phyloP scores from a whole-genome alignment of 2,888 invertebrate species.

The Sminthurides aquaticus region DNA sequence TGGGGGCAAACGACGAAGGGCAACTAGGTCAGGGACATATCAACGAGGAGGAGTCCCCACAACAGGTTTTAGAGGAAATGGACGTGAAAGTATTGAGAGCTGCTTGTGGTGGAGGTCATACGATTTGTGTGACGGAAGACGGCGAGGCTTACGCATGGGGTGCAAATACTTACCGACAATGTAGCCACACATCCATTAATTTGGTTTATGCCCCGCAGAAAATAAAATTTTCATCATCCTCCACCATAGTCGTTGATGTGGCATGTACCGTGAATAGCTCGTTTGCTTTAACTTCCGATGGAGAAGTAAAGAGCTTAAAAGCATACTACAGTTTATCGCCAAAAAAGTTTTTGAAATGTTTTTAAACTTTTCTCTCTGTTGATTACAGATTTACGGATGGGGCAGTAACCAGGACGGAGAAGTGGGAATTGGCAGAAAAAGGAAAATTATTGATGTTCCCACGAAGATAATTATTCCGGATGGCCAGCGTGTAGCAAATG shows the following conservation, averaged over 20 bases:
- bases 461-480: no score
- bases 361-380: no score
- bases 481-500: no score
- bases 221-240: background rate
- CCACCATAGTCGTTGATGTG: background rate
- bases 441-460: no score
- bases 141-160: background rate
- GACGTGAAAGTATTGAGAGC: background rate
- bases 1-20: background rate
- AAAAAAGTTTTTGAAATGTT: no score
- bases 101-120: background rate
- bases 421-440: no score
- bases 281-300: background rate
- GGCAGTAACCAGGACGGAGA: no score
- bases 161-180: background rate
- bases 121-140: background rate
- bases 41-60: background rate
- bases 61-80: background rate
- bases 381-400: no score
- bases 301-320: no score
- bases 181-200: background rate
- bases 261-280: background rate
- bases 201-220: background rate
- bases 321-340: no score
- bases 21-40: background rate